Evolutionary conservation across 2,888 invertebrate genomes (phyloP).

Genomic region (Azorinus chamasolen): DNA sequence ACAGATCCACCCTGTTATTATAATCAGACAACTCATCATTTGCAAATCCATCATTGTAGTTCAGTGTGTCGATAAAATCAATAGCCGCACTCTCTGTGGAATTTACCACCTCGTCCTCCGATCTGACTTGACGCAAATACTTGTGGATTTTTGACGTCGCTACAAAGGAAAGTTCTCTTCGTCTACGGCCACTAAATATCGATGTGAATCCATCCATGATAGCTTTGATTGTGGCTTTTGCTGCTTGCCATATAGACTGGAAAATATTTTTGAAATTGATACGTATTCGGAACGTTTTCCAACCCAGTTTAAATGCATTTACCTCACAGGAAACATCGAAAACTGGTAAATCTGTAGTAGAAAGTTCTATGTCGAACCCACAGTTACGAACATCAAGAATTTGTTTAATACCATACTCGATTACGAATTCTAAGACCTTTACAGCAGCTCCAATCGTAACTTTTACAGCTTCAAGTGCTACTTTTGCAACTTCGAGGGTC

Average conservation of each 20-base stretch:
- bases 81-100: not conserved
- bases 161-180: conserved; percentile 6
- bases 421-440: conserved; percentile 45
- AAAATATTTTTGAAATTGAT: conserved; percentile 44
- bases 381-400: conserved; percentile 58
- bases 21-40: conserved; percentile 5
- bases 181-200: conserved; percentile 2
- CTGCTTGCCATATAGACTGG: conserved; percentile 53
- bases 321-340: conserved; percentile 58
- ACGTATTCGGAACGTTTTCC: conserved; percentile 30
- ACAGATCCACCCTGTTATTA: conserved; percentile 27
- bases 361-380: conserved; percentile 45
- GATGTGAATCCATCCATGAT: conserved; percentile 9
- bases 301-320: conserved; percentile 43
- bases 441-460: conserved; percentile 34
- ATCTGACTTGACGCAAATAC: conserved; percentile 1
- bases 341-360: conserved; percentile 30
- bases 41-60: not conserved
- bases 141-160: not conserved
- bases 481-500: conserved; percentile 45
- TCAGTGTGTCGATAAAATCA: too few relatives aligned
- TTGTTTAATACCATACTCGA: conserved; percentile 40
- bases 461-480: conserved; percentile 49
- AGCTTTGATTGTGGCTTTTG: conserved; percentile 39
- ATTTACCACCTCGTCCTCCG: not conserved